Evolutionary conservation across 1,140 invertebrate species (phyloP).

Genomic region (Neelides sp.): DNA sequence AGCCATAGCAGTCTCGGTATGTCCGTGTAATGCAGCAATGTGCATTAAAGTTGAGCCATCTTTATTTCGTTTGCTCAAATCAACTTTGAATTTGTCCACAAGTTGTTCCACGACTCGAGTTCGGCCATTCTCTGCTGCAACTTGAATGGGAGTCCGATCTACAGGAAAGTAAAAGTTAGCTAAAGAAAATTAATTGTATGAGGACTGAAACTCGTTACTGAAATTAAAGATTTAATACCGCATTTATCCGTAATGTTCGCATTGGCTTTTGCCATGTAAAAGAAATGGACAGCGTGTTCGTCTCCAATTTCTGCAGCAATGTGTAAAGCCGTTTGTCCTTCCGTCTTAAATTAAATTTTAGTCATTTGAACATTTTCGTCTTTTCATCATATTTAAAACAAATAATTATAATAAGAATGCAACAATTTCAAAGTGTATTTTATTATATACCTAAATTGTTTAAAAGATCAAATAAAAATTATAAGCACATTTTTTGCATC

Average conservation of each 20-base stretch:
- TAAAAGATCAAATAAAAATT: neutral
- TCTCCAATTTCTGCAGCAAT: constrained; percentile 87
- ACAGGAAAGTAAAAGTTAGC: constrained; percentile 32
- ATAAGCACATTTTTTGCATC: constrained; percentile 69
- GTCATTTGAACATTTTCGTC: no score
- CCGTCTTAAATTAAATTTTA: constrained; percentile 46
- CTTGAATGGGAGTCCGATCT: constrained; percentile 91
- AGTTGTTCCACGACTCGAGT: constrained; percentile 86
- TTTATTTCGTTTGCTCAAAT: constrained; percentile 81
- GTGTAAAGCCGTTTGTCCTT: constrained; percentile 83
- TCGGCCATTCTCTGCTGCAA: constrained; percentile 92
- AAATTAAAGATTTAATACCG: no score
- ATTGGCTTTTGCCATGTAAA: constrained; percentile 81
- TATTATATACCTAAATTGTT: no score
- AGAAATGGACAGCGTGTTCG: constrained; percentile 80
- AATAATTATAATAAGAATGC: no score
- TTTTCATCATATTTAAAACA: no score
- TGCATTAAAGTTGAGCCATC: constrained; percentile 97
- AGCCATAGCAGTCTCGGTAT: constrained; percentile 93
- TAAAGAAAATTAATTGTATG: no score
- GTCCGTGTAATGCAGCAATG: constrained; percentile 86
- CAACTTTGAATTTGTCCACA: constrained; percentile 93
- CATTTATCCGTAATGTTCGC: constrained; percentile 84
- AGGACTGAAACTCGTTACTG: no score
- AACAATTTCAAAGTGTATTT: no score